These are phyloP conservation scores for Ectropis crepuscularia DNA, from an alignment of 2,888 invertebrate genomes.

Conservation along the genomic window DNA sequence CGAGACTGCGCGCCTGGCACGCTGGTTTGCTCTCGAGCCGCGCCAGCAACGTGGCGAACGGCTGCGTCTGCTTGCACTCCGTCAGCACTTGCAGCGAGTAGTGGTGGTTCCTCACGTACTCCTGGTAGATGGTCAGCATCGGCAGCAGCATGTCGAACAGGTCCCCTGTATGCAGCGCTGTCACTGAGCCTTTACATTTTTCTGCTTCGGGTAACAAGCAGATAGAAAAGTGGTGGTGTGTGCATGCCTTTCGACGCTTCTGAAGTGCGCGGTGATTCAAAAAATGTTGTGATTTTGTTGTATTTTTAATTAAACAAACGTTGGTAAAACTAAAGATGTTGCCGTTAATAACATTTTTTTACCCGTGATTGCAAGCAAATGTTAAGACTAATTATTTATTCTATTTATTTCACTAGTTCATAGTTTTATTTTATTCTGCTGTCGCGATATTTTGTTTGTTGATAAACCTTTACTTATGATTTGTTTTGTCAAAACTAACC, in stretches of 20 bases:
- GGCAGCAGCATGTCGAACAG: slow-evolving; percentile 97
- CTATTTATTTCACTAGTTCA: no score
- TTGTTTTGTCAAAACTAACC: no score
- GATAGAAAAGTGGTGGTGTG: slow-evolving; percentile 28
- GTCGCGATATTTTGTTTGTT: no score
- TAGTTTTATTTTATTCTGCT: no score
- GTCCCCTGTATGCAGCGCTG: slow-evolving; percentile 87
- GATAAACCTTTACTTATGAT: no score
- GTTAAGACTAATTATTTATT: no score
- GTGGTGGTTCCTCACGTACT: slow-evolving; percentile 97
- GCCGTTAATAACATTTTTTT: no score
- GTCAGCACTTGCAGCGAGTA: slow-evolving; percentile 96
- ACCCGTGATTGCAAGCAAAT: no score
- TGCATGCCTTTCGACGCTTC: slow-evolving; percentile 17
- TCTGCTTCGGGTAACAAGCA: slow-evolving; percentile 34
- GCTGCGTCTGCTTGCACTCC: slow-evolving; percentile 94
- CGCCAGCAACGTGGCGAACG: slow-evolving; percentile 91
- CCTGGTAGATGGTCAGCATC: slow-evolving; percentile 97
- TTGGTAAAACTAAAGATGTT: neutral
- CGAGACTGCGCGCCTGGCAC: slow-evolving; percentile 93
- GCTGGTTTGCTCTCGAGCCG: slow-evolving; percentile 93
- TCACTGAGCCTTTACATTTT: slow-evolving; percentile 50
- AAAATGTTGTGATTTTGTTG: slow-evolving; percentile 9
- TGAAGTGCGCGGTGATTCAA: slow-evolving; percentile 14
- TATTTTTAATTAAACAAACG: neutral